Evolutionary conservation across 2,888 invertebrate species (phyloP).

Genomic region (Cataglyphis livida): DNA sequence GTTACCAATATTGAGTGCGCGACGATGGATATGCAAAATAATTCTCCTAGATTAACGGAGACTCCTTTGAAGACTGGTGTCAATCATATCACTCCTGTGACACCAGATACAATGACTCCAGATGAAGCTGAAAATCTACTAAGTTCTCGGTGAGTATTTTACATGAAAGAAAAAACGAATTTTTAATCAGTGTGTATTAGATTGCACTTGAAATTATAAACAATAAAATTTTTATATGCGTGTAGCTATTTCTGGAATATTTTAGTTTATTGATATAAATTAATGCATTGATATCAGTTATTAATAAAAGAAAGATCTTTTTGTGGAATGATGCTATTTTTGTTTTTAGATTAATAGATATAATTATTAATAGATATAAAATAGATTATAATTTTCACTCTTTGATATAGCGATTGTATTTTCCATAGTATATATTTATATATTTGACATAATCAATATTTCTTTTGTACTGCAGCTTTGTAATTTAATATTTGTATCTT

Average conservation of each 20-base stretch:
- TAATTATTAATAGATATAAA: too few relatives aligned
- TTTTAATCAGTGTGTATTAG: constrained; percentile 9
- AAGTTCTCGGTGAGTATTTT: constrained; percentile 91
- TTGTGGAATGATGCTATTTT: constrained; percentile 41
- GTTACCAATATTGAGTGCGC: constrained; percentile 77
- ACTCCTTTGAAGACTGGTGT: constrained; percentile 63
- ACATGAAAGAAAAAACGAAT: background rate
- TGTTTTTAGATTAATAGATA: constrained; percentile 3
- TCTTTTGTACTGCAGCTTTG: constrained; percentile 54
- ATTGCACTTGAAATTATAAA: constrained; percentile 15
- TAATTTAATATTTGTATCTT: constrained; percentile 42
- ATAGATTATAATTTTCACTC: background rate
- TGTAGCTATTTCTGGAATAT: background rate
- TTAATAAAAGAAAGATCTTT: background rate
- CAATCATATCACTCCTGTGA: constrained; percentile 75
- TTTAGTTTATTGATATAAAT: background rate
- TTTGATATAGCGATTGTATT: constrained; percentile 29
- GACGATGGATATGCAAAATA: constrained; percentile 66
- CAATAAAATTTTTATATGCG: background rate
- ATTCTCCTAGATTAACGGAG: constrained; percentile 60
- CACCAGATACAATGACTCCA: constrained; percentile 91
- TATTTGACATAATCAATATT: constrained; percentile 33
- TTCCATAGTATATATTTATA: background rate
- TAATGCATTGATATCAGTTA: background rate
- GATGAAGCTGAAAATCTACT: constrained; percentile 95